Base-by-base conservation (phyloP, 2,797 vertebrate genomes). In the Rhinatrema bivittatum region DNA sequence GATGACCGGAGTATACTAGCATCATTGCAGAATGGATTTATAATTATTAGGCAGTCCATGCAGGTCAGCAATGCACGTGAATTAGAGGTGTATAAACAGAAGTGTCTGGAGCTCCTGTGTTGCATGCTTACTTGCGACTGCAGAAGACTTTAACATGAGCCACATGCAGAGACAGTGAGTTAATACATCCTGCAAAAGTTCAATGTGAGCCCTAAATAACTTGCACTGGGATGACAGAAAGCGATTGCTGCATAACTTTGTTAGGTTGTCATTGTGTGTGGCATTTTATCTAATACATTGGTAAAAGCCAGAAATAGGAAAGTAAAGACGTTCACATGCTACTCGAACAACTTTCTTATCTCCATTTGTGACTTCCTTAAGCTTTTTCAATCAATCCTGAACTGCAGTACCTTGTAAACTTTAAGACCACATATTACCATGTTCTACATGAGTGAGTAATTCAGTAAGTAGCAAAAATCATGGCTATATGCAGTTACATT, bases 291-390 rank as follows among this genome's bases (percentile, higher is more conserved):
- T 46, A 55, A 64, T 53, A 56, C 57, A 46, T 56, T 63, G 50
- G 22, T 59, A 55, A 65, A 66, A 60, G 31, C 31, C 56, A 42
- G 27, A 27, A 64, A 63, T 50, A 68, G 48, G 14, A 56, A 63
- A 45, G 7, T 17, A 59, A 56, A 46, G 24, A 60, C 37, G 42
- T 46, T 57, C 55, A 59, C 28, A 32, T 42, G 20, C 17, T 39
- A 26, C 43, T 71, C 60, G 39, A 53, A 50, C 45, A 39, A 39
- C 41, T 25, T 55, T 23, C 31, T 57, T 10, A 10, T 8, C 53
- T 18, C 12, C 16, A 16, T 40, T 28, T 16, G 29, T 41, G 28
- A 30, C 6, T 66, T 66, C 67, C 36, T 59, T 11, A 14, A 45
- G 29, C 10, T 68, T 25, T 53, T 37, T 58, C 25, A 60, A 36